These are phyloP conservation scores for Camptogramma bilineatum DNA, from an alignment of 2,888 invertebrate species.

Conservation along the genomic window DNA sequence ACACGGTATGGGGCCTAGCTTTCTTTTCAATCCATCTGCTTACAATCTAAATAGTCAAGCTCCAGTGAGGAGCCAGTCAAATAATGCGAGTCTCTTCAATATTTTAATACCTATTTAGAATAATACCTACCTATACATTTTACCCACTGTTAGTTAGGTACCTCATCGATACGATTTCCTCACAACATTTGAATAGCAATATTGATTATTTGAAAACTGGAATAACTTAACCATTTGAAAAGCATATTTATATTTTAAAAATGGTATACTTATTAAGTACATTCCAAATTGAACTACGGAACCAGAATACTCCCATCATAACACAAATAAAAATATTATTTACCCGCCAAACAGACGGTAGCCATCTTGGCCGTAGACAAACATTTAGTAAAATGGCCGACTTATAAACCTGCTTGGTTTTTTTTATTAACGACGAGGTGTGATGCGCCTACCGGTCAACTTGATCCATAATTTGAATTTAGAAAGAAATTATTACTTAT, in stretches of 20 bases:
- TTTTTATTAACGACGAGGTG: conserved; percentile 40
- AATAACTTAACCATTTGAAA: not conserved
- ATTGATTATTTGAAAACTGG: too few species aligned
- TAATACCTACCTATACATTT: too few species aligned
- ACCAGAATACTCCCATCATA: conserved; percentile 35
- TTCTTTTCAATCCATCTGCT: too few species aligned
- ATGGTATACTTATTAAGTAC: not conserved
- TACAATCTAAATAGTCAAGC: too few species aligned
- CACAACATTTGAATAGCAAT: too few species aligned
- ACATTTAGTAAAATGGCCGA: conserved; percentile 60
- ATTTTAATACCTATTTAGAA: too few species aligned
- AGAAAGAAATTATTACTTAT: not conserved
- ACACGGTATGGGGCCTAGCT: too few species aligned
- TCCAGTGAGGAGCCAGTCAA: too few species aligned
- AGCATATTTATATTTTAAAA: too few species aligned
- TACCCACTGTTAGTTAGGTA: too few species aligned
- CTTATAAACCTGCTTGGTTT: conserved; percentile 49
- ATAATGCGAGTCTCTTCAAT: too few species aligned
- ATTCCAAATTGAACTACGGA: conserved; percentile 16
- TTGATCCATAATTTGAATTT: conserved; percentile 11
- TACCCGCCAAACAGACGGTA: conserved; percentile 58
- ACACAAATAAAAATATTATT: conserved; percentile 54
- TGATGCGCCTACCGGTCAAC: conserved; percentile 22
- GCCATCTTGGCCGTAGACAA: conserved; percentile 60
- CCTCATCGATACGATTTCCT: too few species aligned